Percentiles rank a stretch among this genome's conserved stretches.
These are phyloP conservation scores for Anomalospiza imberbis DNA, from an alignment of 2,797 vertebrate genomes.

Conservation along the genomic window DNA sequence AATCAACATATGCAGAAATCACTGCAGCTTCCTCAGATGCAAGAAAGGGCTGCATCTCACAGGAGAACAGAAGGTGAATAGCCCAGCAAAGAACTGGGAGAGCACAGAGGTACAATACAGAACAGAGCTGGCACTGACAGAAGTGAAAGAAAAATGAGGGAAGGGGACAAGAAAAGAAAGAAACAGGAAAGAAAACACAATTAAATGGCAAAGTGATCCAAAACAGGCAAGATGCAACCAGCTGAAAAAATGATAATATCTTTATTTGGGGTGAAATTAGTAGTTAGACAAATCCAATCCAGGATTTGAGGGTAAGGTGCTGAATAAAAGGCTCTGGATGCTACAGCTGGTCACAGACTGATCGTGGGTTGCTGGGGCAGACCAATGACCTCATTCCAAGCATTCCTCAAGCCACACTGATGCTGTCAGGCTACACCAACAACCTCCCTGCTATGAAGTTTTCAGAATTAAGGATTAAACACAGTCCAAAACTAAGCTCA, in stretches of 20 bases:
- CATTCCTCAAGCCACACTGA: not conserved
- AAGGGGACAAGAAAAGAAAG: not conserved
- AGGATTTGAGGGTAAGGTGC: rapidly evolving
- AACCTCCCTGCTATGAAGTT: not conserved
- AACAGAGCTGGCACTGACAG: not conserved
- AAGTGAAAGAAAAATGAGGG: not conserved
- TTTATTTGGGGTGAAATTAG: not conserved
- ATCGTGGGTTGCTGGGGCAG: not conserved
- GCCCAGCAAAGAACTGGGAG: not conserved
- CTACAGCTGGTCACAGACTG: not conserved
- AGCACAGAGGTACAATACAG: not conserved
- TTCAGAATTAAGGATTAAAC: not conserved
- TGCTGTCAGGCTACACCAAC: not conserved
- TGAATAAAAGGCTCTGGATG: not conserved
- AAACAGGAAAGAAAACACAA: not conserved
- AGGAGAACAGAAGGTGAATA: not conserved
- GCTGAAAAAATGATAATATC: not conserved
- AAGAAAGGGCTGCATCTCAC: not conserved
- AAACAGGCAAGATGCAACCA: not conserved
- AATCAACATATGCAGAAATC: not conserved
- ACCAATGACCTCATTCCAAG: not conserved
- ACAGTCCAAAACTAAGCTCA: not conserved
- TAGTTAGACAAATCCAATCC: not conserved
- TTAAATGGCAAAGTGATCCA: not conserved
- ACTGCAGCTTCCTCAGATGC: not conserved